phyloP scores from a whole-genome alignment of 2,113 vertebrate genomes.

The Garra rufa region DNA sequence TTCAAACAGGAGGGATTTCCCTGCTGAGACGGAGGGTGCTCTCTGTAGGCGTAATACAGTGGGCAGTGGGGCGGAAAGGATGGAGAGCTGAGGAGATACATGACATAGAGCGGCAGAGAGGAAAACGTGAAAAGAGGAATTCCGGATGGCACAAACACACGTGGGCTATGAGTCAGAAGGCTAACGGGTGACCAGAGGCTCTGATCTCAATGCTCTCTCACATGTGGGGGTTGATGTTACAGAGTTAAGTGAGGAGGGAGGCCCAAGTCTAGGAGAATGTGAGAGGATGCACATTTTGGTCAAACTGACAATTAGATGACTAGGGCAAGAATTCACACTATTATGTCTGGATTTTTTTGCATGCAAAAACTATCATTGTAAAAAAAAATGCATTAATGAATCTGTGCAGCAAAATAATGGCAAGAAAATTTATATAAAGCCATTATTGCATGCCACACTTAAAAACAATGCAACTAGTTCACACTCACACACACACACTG shows the following conservation, averaged over 20 bases:
- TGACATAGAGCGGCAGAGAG: conserved; percentile 15
- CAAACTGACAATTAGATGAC: neutral
- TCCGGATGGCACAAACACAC: conserved; percentile 21
- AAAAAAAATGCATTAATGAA: neutral
- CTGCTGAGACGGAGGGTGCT: neutral
- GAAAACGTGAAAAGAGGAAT: conserved; percentile 23
- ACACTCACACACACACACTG: too few relatives aligned
- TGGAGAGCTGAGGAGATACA: conserved; percentile 36
- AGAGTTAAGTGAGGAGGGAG: conserved; percentile 3
- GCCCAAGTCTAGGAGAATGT: neutral
- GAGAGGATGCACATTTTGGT: neutral
- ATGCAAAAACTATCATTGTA: neutral
- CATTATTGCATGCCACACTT: too few relatives aligned
- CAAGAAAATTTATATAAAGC: too few relatives aligned
- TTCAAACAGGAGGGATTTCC: conserved; percentile 43
- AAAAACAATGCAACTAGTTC: too few relatives aligned
- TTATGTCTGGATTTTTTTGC: neutral
- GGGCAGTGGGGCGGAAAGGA: conserved; percentile 40
- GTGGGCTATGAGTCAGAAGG: conserved; percentile 16
- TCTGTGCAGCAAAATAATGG: too few relatives aligned
- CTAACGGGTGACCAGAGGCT: conserved; percentile 23
- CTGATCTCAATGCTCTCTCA: conserved; percentile 4
- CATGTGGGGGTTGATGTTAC: conserved; percentile 1
- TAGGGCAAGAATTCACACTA: neutral
- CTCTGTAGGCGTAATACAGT: neutral